Conservation (phyloP, 2,888 invertebrate species). For the Coecobrya sp. region DNA sequence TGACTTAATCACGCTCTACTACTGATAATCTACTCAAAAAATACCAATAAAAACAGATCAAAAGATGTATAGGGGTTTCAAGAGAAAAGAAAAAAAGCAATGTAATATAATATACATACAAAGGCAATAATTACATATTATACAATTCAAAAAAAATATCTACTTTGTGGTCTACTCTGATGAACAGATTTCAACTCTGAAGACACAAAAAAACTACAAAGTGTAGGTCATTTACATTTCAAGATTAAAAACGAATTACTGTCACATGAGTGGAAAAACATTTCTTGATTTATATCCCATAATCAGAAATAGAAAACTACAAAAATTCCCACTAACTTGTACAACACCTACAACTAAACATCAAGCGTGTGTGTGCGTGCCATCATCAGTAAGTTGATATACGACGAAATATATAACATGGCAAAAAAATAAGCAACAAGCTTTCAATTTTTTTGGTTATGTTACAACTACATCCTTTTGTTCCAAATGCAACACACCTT, state of each 20-base stretch:
- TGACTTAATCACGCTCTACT: conserved; percentile 46
- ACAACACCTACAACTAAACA: neutral
- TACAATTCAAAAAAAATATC: too few relatives aligned
- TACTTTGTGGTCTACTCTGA: neutral
- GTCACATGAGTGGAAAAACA: neutral
- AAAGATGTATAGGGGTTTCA: neutral
- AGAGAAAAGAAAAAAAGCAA: neutral
- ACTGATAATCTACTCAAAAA: conserved; percentile 29
- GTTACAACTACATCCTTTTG: neutral
- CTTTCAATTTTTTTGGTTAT: neutral
- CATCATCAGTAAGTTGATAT: neutral
- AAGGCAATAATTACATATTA: neutral
- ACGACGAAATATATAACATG: neutral
- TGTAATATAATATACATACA: neutral
- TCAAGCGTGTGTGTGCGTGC: conserved; percentile 30
- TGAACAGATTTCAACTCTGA: too few relatives aligned
- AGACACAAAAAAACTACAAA: too few relatives aligned
- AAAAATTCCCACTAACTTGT: too few relatives aligned
- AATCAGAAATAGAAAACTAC: neutral
- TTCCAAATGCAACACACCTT: neutral
- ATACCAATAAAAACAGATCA: conserved; percentile 9
- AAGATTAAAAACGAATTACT: neutral
- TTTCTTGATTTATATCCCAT: neutral
- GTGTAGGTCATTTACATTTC: too few relatives aligned
- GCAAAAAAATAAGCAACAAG: conserved; percentile 1